Base-by-base conservation (phyloP, 2,113 vertebrate species). In the Leuciscus idus region DNA sequence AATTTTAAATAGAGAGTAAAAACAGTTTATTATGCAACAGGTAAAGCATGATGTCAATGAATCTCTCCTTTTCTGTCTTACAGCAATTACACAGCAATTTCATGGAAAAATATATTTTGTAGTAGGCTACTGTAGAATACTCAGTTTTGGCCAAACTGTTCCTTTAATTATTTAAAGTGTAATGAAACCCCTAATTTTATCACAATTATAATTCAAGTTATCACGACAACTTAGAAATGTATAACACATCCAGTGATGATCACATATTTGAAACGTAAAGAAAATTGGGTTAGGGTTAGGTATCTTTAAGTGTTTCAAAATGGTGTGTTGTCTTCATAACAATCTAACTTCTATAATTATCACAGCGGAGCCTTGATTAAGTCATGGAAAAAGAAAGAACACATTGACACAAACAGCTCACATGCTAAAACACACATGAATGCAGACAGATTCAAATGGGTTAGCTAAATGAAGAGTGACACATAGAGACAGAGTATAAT, bases 401-500 rank as follows among this genome's bases (percentile, higher is more conserved):
- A 61, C 5, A 7, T 19, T 80, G 55, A 26, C 2, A 2, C 76
- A 43, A n/a, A 61, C 5, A 6, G 23, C 57, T 62, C 12, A 28
- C 33, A 21, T 7, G 6, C 23, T 62, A 43, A 28, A 61, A 36
- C 50, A 64, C 26, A 52, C 57, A 46, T 3, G 36, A 62, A 46
- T 28, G 73, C 23, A 28, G 78, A 80, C 57, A 46, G 4, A 64
- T 46, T 64, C 9, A 64, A 80, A 81, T 17, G 1, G 59, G 36
- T 64, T 81, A 15, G 59, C 78, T 19, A 26, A 81, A 80, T 57
- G 10, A 59, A n/a, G 77, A 61, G 19, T 39, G 55, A 61, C 77
- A 79, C 17, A 19, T 26, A 78, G 75, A 78, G 59, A 62, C n/a
- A 78, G 19, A 23, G 59, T 17, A 21, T 64, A 26, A 81, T 48